Conservation (phyloP, 2,888 invertebrate species). For the Machimus atricapillus region DNA sequence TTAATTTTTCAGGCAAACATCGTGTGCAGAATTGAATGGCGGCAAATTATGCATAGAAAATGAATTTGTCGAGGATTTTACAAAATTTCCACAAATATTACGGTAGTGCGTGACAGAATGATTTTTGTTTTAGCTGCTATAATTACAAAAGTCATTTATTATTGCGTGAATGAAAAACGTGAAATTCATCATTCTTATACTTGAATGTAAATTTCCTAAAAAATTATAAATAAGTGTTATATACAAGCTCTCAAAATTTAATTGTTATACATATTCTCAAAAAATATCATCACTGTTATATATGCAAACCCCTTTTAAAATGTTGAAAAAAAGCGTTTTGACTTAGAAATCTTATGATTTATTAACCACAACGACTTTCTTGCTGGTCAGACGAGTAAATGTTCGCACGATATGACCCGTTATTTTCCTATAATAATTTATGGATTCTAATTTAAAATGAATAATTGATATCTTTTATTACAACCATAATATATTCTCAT, state of each 20-base stretch:
- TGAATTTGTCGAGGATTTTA: neutral
- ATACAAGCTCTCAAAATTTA: too few species aligned
- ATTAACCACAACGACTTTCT: neutral
- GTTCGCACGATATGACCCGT: neutral
- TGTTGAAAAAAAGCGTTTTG: neutral
- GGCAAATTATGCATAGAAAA: neutral
- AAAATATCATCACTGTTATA: neutral
- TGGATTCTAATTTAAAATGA: neutral
- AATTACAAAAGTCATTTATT: neutral
- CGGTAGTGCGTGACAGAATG: neutral
- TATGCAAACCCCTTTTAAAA: neutral
- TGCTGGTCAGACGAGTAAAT: neutral
- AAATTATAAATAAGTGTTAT: too few species aligned
- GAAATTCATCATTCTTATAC: neutral
- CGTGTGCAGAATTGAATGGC: neutral
- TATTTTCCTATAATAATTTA: neutral
- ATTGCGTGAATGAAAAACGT: neutral
- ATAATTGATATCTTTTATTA: neutral
- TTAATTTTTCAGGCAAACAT: neutral
- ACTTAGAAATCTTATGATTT: too few species aligned
- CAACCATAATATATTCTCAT: neutral
- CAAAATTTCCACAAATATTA: neutral
- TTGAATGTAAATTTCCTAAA: too few species aligned
- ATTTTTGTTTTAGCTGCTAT: neutral
- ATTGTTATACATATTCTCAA: too few species aligned